Base-by-base conservation (phyloP, 2,888 invertebrate genomes). In the Hoplodrina ambigua region DNA sequence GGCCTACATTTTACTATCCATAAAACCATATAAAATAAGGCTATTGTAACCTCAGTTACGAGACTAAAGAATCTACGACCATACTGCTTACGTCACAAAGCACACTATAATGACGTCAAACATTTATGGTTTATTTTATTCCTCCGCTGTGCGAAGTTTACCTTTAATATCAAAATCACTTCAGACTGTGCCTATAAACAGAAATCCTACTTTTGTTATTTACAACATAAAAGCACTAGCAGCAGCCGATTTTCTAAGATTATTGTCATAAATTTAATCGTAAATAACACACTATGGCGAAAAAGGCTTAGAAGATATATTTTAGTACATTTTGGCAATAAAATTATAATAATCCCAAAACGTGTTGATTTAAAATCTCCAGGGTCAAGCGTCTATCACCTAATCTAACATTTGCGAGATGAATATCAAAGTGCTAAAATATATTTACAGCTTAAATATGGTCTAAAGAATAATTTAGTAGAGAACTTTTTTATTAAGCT, bases 281-380 rank as follows among this genome's bases (percentile, higher is more conserved):
- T 84, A 84, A 85, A 85, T 79, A 81, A 71, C 57, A 72, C 54
- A 72, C 52, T 57, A 72, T 77, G 50, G 65, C 73, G 44, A 76
- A 79, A 78, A 78, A 75, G 65, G 70, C 66, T 73, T 50, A 59
- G 13, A 63, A 57, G 25, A 72, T 33, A 70, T 67, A 65, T 75
- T 76, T 76, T 75, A 59, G 63, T 81, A 73, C 55, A 73, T 64
- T 72, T 70, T 67, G 19, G 69, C 72, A 65, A 82, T 81, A 76
- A 78, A 78, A 83, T 82, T 83, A 78, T 69, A 74, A 81, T 83
- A 83, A 83, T 83, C 74, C 74, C 8, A 72, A 72, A 79, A 75
- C 69, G 46, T 57, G 67, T 67, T 41, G 80, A 63, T 80, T 75
- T 79, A 69, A 66, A 58, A 69, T 57, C 68, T 57, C 30, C 68